Percentiles rank a stretch among this genome's conserved stretches.
These are phyloP conservation scores for Pachyrhynchus sulphureomaculatus DNA, from an alignment of 1,140 invertebrate genomes.

Conservation along the genomic window DNA sequence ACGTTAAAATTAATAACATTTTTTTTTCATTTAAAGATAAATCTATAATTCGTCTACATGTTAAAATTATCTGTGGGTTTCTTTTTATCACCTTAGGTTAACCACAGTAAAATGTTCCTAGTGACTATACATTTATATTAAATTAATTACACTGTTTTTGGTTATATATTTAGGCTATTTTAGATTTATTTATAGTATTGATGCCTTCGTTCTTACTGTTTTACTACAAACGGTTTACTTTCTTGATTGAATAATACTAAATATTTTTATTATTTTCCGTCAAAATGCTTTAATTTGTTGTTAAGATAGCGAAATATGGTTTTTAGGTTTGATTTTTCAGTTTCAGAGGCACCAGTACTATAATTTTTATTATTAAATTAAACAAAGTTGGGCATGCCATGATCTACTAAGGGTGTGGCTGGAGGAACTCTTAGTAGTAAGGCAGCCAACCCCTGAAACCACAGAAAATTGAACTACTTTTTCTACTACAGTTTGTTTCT, in stretches of 20 bases:
- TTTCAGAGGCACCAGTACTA: not conserved
- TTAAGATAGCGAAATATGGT: too few species aligned
- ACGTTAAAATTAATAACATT: slow-evolving; percentile 17
- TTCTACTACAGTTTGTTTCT: not conserved
- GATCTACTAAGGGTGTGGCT: slow-evolving; percentile 51
- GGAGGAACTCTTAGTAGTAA: slow-evolving; percentile 49
- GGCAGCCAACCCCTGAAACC: slow-evolving; percentile 39
- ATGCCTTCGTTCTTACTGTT: too few species aligned
- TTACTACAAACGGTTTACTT: too few species aligned
- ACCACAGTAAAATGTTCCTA: slow-evolving; percentile 21
- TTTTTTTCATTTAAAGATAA: slow-evolving; percentile 16
- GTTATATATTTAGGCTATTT: not conserved
- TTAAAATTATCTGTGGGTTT: slow-evolving; percentile 6
- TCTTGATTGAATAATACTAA: too few species aligned
- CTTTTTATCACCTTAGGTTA: not conserved
- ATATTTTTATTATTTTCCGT: too few species aligned
- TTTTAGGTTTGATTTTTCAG: too few species aligned
- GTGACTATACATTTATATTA: slow-evolving; percentile 17
- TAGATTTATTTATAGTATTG: not conserved
- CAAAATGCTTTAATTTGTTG: too few species aligned
- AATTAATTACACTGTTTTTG: not conserved
- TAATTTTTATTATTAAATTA: not conserved
- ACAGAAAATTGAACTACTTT: not conserved
- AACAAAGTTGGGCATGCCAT: slow-evolving; percentile 35
- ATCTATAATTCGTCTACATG: slow-evolving; percentile 5